Conservation (phyloP, 2,113 vertebrate species). For the Nycticebus coucang region DNA sequence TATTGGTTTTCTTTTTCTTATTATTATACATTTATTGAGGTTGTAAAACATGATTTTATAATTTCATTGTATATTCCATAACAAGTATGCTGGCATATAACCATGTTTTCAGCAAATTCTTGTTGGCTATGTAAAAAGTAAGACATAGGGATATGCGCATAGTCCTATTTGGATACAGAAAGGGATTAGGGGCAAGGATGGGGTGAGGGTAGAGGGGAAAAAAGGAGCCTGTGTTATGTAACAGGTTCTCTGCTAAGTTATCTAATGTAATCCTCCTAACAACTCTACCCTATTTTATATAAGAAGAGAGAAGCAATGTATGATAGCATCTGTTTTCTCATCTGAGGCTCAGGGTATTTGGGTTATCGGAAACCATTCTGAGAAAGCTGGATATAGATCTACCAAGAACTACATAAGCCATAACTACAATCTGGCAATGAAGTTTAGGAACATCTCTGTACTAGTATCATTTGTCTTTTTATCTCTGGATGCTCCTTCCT, state of each 20-base stretch:
- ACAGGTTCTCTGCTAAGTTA: neutral
- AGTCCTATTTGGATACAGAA: neutral
- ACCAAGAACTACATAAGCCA: neutral
- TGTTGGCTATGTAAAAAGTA: slow-evolving; percentile 48
- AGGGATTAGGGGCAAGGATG: neutral
- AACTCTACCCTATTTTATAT: slow-evolving; percentile 14
- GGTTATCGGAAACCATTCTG: neutral
- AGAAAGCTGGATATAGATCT: neutral
- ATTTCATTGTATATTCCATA: slow-evolving; percentile 2
- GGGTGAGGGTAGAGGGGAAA: neutral
- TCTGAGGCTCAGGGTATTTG: neutral
- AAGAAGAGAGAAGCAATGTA: slow-evolving; percentile 19
- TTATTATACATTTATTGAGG: slow-evolving; percentile 8
- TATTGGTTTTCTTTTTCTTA: slow-evolving; percentile 36
- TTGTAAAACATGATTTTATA: slow-evolving; percentile 36
- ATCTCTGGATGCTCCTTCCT: neutral
- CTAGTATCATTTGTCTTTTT: neutral
- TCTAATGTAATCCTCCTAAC: neutral
- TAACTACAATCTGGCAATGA: neutral
- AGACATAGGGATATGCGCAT: neutral
- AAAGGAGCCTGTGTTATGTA: neutral
- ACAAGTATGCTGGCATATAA: slow-evolving; percentile 8
- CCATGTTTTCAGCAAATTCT: slow-evolving; percentile 34
- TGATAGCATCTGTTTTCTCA: slow-evolving; percentile 27
- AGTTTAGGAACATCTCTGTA: neutral